Evolutionary conservation across 2,888 invertebrate genomes (phyloP), one percentile per base, ranked within the genome.

Genomic region (Yponomeuta cagnagella): DNA sequence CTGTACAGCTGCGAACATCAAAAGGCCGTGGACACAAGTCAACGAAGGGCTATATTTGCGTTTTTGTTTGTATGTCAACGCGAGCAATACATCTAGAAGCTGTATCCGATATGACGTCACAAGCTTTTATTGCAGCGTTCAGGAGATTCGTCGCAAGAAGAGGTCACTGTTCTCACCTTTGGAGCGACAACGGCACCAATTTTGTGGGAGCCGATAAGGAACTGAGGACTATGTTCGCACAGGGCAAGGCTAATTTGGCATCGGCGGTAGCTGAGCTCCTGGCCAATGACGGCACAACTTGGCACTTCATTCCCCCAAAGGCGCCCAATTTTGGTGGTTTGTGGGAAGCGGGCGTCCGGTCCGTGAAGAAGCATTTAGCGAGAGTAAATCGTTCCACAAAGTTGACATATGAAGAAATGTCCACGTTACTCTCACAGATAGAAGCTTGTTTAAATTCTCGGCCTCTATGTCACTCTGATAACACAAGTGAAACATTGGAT

Each of bases 271-370:
- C 73, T n/a, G 72, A 73, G 10, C 63, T 69, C 4, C 66, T 76
- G 31, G 72, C 71, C 1, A 71, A 65, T 48, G 70, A 75, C 10
- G 73, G 73, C 1, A 72, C 71, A 12, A 70, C 23, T 9, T 72
- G 72, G 72, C 72, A 72, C 43, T 70, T 70, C 43, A 72, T 72
- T 8, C 72, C 72, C 68, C 72, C 72, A 2, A 67, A 48, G 2
- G 30, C 65, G 10, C 72, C 72, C 30, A 70, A 70, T 52, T 72
- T 70, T 66, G 72, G 72, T 37, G 72, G 72, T 31, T 58, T 76
- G 4, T 77, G 76, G 77, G 77, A 77, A 68, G 73, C 76, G 9
- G 76, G 74, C 4, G 71, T 77, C 2, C 73, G 70, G 10, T 75
- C 71, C 5, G 66, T 69, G 0, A 75, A 75, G 48, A 43, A 67